Percentiles rank a stretch among this genome's conserved stretches.
These are phyloP conservation scores for Drosophila arizonae DNA, from an alignment of 1,140 invertebrate species.

Conservation along the genomic window DNA sequence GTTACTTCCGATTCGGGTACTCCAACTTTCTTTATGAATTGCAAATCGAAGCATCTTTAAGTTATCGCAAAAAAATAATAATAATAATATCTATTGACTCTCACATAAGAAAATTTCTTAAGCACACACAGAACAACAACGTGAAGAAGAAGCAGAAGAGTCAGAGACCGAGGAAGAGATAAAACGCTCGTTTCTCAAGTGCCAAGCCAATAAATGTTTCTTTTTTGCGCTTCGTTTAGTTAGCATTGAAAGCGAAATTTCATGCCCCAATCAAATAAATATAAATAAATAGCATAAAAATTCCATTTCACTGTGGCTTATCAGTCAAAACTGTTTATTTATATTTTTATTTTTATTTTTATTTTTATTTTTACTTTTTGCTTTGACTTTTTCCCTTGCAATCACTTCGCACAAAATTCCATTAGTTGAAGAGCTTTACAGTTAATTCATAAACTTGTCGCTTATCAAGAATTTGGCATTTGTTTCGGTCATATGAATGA, in stretches of 20 bases:
- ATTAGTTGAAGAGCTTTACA: slow-evolving; percentile 16
- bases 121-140: background rate
- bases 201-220: background rate
- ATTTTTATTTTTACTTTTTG: too few species aligned
- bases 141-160: background rate
- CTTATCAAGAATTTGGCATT: slow-evolving; percentile 33
- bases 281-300: slow-evolving; percentile 15
- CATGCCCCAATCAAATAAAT: background rate
- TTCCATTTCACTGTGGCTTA: slow-evolving; percentile 21
- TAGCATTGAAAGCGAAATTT: slow-evolving; percentile 27
- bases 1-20: too few species aligned
- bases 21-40: background rate
- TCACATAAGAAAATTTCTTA: background rate
- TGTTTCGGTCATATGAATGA: background rate
- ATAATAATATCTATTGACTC: background rate
- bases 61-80: background rate
- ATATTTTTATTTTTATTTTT: too few species aligned
- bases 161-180: too few species aligned
- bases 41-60: background rate
- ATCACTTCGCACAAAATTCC: background rate
- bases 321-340: background rate
- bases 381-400: background rate
- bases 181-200: slow-evolving; percentile 1
- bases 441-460: slow-evolving; percentile 37
- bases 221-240: background rate